These are phyloP conservation scores for Allolobophora icterica DNA, from an alignment of 2,888 invertebrate species.

Conservation along the genomic window DNA sequence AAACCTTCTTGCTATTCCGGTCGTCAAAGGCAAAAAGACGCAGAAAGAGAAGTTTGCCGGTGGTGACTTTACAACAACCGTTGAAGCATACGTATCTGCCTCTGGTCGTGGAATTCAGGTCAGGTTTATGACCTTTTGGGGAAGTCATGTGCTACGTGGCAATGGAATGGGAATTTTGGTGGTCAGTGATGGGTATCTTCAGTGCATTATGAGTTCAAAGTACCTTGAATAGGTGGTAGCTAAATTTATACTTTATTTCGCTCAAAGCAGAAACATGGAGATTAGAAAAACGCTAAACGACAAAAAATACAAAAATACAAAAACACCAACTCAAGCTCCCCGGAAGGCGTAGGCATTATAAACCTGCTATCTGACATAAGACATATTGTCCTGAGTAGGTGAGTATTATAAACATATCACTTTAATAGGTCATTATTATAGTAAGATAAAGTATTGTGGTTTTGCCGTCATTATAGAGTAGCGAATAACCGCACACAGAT, in stretches of 20 bases:
- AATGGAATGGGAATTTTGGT: background rate
- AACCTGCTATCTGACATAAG: too few species aligned
- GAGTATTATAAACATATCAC: background rate
- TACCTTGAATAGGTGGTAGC: background rate
- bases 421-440: too few species aligned
- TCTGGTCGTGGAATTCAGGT: constrained; percentile 91
- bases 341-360: too few species aligned
- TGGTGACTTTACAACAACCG: constrained; percentile 93
- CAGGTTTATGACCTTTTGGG: background rate
- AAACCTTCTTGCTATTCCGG: constrained; percentile 89
- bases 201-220: background rate
- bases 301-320: too few species aligned
- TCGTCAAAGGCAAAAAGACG: constrained; percentile 79
- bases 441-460: too few species aligned
- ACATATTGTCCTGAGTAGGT: too few species aligned
- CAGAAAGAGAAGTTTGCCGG: constrained; percentile 99
- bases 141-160: background rate
- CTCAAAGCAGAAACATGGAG: too few species aligned
- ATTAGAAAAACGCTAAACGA: too few species aligned
- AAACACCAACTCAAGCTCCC: too few species aligned
- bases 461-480: too few species aligned
- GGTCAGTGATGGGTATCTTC: background rate
- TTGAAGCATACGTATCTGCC: constrained; percentile 91
- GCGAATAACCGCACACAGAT: too few species aligned
- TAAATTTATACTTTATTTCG: too few species aligned